These are phyloP conservation scores for Poeciliopsis retropinna DNA, from an alignment of 2,113 vertebrate genomes.

Conservation along the genomic window DNA sequence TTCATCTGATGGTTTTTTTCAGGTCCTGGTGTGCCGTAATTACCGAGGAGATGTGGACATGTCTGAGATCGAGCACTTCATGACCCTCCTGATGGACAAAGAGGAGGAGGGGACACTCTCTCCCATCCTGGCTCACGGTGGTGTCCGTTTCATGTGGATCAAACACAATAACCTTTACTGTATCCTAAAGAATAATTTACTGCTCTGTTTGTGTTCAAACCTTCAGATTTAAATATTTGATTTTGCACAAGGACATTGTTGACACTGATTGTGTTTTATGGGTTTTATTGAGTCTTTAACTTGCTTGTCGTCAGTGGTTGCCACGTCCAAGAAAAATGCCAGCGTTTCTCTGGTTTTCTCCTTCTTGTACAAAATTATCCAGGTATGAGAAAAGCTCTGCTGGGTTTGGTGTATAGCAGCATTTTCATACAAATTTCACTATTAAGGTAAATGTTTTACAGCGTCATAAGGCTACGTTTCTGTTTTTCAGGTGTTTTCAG, in stretches of 20 bases:
- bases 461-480: neutral
- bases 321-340: slow-evolving; percentile 98
- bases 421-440: neutral
- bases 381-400: slow-evolving; percentile 78
- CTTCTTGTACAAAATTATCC: slow-evolving; percentile 98
- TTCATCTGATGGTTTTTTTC: slow-evolving; percentile 1
- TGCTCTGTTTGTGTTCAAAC: neutral
- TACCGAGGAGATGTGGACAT: slow-evolving; percentile 98
- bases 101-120: slow-evolving; percentile 96
- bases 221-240: neutral
- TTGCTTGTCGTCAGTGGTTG: slow-evolving; percentile 84
- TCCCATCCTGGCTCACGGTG: slow-evolving; percentile 94
- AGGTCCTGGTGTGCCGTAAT: slow-evolving; percentile 97
- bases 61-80: slow-evolving; percentile 98
- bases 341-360: slow-evolving; percentile 97
- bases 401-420: neutral
- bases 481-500: slow-evolving; percentile 89
- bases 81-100: slow-evolving; percentile 98
- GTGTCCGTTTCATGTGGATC: slow-evolving; percentile 99
- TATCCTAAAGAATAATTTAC: slow-evolving; percentile 81
- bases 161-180: slow-evolving; percentile 98
- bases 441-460: neutral
- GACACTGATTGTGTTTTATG: neutral
- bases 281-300: slow-evolving; percentile 73
- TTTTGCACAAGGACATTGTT: neutral